Percentiles rank a stretch among this genome's conserved stretches.
phyloP scores from a whole-genome alignment of 2,888 invertebrate species.

The Spodoptera exigua region DNA sequence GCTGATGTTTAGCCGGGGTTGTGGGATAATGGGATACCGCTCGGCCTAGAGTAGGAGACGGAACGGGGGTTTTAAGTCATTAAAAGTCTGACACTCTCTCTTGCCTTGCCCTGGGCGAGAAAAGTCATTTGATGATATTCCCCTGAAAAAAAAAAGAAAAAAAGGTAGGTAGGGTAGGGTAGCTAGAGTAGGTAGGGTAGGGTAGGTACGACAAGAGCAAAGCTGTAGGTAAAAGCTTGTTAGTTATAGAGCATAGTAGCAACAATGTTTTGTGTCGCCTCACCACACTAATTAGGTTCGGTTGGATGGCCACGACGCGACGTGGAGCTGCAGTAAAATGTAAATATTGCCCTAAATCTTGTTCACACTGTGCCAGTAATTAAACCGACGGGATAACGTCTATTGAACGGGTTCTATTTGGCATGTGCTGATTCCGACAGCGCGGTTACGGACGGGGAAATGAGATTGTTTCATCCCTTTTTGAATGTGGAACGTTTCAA shows the following conservation, averaged over 20 bases:
- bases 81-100: too few species aligned
- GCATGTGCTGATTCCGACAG: conserved; percentile 23
- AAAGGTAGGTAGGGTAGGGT: too few species aligned
- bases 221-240: too few species aligned
- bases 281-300: conserved; percentile 52
- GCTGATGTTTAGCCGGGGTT: too few species aligned
- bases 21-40: too few species aligned
- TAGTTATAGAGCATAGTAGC: conserved; percentile 19
- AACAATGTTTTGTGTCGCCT: conserved; percentile 32
- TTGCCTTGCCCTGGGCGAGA: too few species aligned
- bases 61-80: too few species aligned
- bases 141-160: too few species aligned
- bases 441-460: conserved; percentile 11
- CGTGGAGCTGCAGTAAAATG: conserved; percentile 51
- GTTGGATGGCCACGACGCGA: conserved; percentile 26
- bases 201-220: too few species aligned
- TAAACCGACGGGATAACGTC: conserved; percentile 37
- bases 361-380: conserved; percentile 46
- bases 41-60: too few species aligned
- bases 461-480: conserved; percentile 17
- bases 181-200: too few species aligned
- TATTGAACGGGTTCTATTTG: conserved; percentile 39
- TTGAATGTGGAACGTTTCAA: neutral
- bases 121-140: too few species aligned
- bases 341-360: conserved; percentile 58